These are phyloP conservation scores for Thera britannica DNA, from an alignment of 2,888 invertebrate genomes.

Conservation along the genomic window DNA sequence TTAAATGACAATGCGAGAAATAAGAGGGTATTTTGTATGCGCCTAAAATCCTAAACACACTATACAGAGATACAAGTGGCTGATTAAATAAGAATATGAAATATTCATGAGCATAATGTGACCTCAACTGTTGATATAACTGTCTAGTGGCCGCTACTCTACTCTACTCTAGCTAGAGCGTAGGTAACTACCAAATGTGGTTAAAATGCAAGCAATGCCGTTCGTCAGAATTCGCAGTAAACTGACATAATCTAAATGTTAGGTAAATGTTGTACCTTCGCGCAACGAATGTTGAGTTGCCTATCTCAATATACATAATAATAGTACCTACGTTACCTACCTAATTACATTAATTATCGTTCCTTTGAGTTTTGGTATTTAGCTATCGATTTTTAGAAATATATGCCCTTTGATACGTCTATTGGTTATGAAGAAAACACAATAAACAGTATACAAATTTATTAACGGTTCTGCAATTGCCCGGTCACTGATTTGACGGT, in stretches of 20 bases:
- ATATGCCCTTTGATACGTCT: no score
- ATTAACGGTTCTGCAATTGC: no score
- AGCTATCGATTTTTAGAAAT: no score
- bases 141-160: constrained; percentile 43
- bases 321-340: constrained; percentile 5
- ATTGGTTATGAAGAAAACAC: no score
- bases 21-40: constrained; percentile 18
- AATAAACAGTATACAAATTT: no score
- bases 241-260: constrained; percentile 48
- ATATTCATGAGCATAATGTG: constrained; percentile 62
- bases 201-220: constrained; percentile 35
- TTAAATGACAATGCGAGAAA: constrained; percentile 15
- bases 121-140: constrained; percentile 65
- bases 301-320: constrained; percentile 29
- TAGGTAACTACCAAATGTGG: constrained; percentile 12
- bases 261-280: constrained; percentile 44
- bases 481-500: no score
- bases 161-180: constrained; percentile 13
- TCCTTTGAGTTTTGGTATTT: no score
- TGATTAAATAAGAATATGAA: constrained; percentile 55
- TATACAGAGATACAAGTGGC: constrained; percentile 38
- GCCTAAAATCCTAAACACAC: constrained; percentile 22
- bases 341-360: neutral
- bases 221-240: constrained; percentile 46
- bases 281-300: constrained; percentile 36